Conservation (phyloP, 2,797 vertebrate species). For the Crypturellus tataupa region DNA sequence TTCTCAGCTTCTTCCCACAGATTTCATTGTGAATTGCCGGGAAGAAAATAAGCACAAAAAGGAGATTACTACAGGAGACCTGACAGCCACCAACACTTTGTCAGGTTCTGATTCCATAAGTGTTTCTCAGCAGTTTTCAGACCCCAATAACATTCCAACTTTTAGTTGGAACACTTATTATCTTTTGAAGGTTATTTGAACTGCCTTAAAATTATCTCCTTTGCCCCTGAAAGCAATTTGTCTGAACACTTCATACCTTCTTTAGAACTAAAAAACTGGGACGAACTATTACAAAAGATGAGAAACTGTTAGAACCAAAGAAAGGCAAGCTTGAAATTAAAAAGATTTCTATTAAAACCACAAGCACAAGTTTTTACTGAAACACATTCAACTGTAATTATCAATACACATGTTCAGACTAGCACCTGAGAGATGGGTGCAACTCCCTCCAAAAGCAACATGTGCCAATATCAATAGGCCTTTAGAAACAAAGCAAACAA, state of each 20-base stretch:
- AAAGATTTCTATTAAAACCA: background rate
- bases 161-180: slow-evolving; percentile 19
- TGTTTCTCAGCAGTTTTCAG: background rate
- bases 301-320: no score
- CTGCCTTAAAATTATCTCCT: slow-evolving; percentile 37
- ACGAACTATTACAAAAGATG: slow-evolving; percentile 1
- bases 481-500: slow-evolving; percentile 48
- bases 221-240: slow-evolving; percentile 10
- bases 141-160: background rate
- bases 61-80: slow-evolving; percentile 16
- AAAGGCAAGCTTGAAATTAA: background rate
- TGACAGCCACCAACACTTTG: background rate
- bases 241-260: background rate
- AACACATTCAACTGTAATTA: background rate
- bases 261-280: slow-evolving; percentile 1
- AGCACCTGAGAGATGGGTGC: background rate
- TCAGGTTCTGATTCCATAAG: background rate
- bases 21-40: slow-evolving; percentile 12
- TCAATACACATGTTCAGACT: background rate
- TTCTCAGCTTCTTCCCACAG: slow-evolving; percentile 43
- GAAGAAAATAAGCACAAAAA: slow-evolving; percentile 22
- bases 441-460: background rate
- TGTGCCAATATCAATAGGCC: background rate
- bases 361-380: background rate
- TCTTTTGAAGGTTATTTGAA: slow-evolving; percentile 23